phyloP scores from a whole-genome alignment of 1,140 invertebrate genomes.

The Procambarus virginalis region DNA sequence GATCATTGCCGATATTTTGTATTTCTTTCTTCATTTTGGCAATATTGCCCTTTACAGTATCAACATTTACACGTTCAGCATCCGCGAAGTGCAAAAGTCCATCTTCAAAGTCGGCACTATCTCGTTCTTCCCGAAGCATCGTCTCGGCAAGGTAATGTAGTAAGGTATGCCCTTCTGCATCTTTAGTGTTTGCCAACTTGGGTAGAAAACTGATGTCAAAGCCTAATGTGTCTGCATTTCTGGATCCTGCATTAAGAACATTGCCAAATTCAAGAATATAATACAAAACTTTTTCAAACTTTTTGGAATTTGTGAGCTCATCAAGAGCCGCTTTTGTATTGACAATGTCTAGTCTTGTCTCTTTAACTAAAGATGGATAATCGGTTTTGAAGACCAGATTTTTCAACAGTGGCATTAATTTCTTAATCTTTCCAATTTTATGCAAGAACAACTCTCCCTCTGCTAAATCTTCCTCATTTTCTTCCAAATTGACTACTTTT shows the following conservation, averaged over 20 bases:
- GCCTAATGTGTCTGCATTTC: slow-evolving; percentile 93
- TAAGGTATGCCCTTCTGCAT: slow-evolving; percentile 93
- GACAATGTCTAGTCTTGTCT: slow-evolving; percentile 85
- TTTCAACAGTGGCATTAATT: slow-evolving; percentile 88
- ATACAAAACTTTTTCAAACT: slow-evolving; percentile 92
- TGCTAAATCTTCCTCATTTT: slow-evolving; percentile 86
- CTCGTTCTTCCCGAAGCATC: slow-evolving; percentile 91
- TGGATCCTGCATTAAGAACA: slow-evolving; percentile 95
- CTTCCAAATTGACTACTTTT: slow-evolving; percentile 73
- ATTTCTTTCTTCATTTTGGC: slow-evolving; percentile 70
- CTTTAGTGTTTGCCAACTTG: slow-evolving; percentile 94
- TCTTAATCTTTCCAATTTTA: slow-evolving; percentile 87
- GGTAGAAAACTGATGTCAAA: slow-evolving; percentile 97
- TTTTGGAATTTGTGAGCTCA: slow-evolving; percentile 91
- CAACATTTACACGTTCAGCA: slow-evolving; percentile 67
- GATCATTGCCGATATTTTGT: slow-evolving; percentile 69
- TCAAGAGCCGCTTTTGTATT: slow-evolving; percentile 96
- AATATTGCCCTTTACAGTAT: slow-evolving; percentile 65
- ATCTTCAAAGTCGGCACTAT: slow-evolving; percentile 74
- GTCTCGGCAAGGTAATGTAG: slow-evolving; percentile 94
- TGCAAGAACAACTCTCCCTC: slow-evolving; percentile 93
- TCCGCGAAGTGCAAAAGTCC: slow-evolving; percentile 67
- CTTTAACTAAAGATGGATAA: slow-evolving; percentile 69
- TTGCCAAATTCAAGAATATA: slow-evolving; percentile 93
- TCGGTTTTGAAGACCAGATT: slow-evolving; percentile 89